A percentile compares a stretch with the other conserved stretches of the same genome.
Evolutionary conservation across 2,113 vertebrate genomes (phyloP).

Genomic region (Campylomormyrus numenius): DNA sequence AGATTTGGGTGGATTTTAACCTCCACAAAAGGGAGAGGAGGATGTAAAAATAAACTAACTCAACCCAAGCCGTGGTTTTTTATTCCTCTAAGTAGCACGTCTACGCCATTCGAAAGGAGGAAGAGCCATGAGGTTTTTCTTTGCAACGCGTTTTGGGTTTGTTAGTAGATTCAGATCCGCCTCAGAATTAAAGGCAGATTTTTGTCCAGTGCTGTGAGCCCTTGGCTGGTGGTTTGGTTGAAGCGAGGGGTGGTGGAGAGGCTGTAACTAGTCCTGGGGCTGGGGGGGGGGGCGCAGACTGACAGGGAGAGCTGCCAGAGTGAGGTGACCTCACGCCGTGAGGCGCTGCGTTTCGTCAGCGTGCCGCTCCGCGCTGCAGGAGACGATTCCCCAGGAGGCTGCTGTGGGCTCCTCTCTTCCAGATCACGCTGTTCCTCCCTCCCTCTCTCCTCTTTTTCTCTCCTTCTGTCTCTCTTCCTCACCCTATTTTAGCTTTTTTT

Average conservation of each 20-base stretch:
- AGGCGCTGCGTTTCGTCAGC: constrained; percentile 25
- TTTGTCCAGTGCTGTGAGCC: constrained; percentile 12
- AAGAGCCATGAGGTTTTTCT: background rate
- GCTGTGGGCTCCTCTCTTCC: constrained; percentile 20
- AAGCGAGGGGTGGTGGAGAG: background rate
- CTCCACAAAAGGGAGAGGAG: background rate
- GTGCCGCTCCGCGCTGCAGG: constrained; percentile 15
- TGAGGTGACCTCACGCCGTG: constrained; percentile 27
- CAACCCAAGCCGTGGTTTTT: background rate
- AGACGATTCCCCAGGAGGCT: constrained; percentile 31
- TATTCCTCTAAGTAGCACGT: background rate
- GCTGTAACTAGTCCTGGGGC: background rate
- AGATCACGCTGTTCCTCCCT: background rate
- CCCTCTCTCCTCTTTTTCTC: background rate
- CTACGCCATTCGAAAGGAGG: background rate
- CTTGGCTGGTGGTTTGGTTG: constrained; percentile 6
- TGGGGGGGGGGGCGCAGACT: background rate
- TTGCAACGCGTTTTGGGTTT: background rate
- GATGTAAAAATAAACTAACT: background rate
- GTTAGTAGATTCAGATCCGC: background rate
- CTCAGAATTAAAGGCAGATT: background rate
- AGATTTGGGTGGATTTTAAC: background rate
- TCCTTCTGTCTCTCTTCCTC: constrained; percentile 10
- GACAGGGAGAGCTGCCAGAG: constrained; percentile 23
- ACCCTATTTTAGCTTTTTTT: background rate